Base-by-base conservation (phyloP, 1,140 invertebrate species). In the Drosophila biarmipes region DNA sequence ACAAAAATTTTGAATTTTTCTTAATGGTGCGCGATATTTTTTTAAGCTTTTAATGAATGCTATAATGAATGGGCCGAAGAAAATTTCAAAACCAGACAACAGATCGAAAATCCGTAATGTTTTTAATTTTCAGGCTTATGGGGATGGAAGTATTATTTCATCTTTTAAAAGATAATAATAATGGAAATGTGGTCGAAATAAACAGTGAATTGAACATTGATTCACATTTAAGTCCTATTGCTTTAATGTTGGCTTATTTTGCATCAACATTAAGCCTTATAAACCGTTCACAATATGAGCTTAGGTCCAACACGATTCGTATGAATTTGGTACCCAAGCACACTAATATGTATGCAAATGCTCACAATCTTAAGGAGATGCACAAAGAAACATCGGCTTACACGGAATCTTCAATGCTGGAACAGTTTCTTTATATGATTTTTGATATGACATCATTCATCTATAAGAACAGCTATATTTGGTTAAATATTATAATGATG, bases 401-500 rank as follows among this genome's bases (percentile, higher is more conserved):
- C 6, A 87, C 19, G 6, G 48, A 67, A 17, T 78, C 82, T 43
- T 93, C 94, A n/a, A 84, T 94, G 17, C 90, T 95, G 6, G 95
- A 95, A 73, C 93, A 94, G 51, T 85, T 95, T 35, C 92, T 95
- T 34, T 94, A 94, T 92, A 94, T 94, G 35, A 78, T 96, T 12
- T 94, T 94, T 55, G 94, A 95, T 29, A 89, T 96, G 4, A 93
- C 95, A 15, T 94, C 95, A 67, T 92, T 96, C 40, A 94, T 97
- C 51, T 95, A 96, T 67, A 94, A 95, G 81, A 96, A 97, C 29
- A 97, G 96, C 38, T 98, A 98, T 90, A 94, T 98, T 52, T 95
- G 95, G 8, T 96, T 97, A 1, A 96, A 97, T 78, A 97, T 98
- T 53, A 95, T 96, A 15, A 98, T 98, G 97, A 98, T 98, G 97